Evolutionary conservation across 2,113 vertebrate species (phyloP).

Genomic region (Notiomystis cincta): DNA sequence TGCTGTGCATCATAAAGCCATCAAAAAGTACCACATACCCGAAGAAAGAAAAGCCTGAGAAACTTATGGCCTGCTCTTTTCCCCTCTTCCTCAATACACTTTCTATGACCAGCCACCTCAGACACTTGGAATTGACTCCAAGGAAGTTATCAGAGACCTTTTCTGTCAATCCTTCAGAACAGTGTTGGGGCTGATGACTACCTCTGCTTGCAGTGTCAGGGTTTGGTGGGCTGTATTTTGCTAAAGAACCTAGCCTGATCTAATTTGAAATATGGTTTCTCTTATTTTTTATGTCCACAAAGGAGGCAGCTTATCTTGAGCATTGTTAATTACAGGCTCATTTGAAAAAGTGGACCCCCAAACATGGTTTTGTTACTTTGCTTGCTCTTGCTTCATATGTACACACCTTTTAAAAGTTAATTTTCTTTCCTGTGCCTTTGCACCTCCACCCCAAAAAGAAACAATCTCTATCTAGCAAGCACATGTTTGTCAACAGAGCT

Average conservation of each 20-base stretch:
- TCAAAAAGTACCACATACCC: not conserved
- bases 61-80: not conserved
- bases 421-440: not conserved
- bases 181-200: not conserved
- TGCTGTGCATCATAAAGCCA: not conserved
- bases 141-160: not conserved
- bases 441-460: not conserved
- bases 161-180: not conserved
- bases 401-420: not conserved
- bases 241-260: not conserved
- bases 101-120: not conserved
- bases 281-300: not conserved
- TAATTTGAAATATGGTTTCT: not conserved
- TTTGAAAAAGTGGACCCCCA: not conserved
- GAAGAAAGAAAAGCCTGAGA: not conserved
- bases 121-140: not conserved
- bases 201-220: not conserved
- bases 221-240: not conserved
- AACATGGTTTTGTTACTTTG: not conserved
- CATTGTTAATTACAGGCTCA: not conserved
- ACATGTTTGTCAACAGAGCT: not conserved
- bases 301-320: not conserved
- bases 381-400: not conserved
- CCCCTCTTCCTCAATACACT: not conserved
- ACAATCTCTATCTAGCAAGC: not conserved